Percentiles rank a stretch among this genome's conserved stretches.
phyloP scores from a whole-genome alignment of 1,140 invertebrate species.

The Aphidius gifuensis region DNA sequence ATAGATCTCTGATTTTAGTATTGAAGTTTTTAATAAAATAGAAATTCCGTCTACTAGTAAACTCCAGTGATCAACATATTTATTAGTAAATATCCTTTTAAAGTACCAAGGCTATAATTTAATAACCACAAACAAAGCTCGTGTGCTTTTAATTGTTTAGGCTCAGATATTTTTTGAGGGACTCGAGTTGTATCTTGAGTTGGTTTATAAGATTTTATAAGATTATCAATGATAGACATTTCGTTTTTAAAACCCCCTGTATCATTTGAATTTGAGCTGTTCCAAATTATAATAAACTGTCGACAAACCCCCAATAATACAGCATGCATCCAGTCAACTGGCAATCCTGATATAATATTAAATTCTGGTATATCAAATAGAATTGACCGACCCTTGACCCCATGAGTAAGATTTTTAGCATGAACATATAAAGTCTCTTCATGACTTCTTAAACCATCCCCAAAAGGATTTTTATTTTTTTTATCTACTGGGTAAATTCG shows the following conservation, averaged over 20 bases:
- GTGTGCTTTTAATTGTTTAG: conserved; percentile 35
- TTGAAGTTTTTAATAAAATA: conserved; percentile 24
- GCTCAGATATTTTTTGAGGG: conserved; percentile 26
- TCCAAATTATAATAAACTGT: conserved; percentile 28
- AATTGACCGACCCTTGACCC: conserved; percentile 24
- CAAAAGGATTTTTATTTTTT: conserved; percentile 17
- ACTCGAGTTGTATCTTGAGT: conserved; percentile 28
- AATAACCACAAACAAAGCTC: conserved; percentile 33
- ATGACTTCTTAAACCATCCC: conserved; percentile 22
- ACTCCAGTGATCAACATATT: conserved; percentile 34
- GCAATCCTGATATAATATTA: conserved; percentile 28
- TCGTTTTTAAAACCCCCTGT: conserved; percentile 25
- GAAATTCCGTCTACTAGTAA: conserved; percentile 31
- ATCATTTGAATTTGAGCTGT: conserved; percentile 23
- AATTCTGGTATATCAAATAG: conserved; percentile 27
- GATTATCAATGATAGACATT: conserved; percentile 23
- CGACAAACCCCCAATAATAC: conserved; percentile 28
- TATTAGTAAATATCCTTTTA: conserved; percentile 21
- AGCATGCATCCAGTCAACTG: conserved; percentile 36
- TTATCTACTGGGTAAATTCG: conserved; percentile 25
- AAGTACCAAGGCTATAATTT: conserved; percentile 30
- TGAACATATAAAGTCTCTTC: conserved; percentile 13
- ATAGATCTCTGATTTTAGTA: conserved; percentile 23
- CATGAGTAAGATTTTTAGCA: conserved; percentile 19
- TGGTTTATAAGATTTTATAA: conserved; percentile 29